Evolutionary conservation across 2,888 invertebrate genomes (phyloP).

Genomic region (Acronicta psi): DNA sequence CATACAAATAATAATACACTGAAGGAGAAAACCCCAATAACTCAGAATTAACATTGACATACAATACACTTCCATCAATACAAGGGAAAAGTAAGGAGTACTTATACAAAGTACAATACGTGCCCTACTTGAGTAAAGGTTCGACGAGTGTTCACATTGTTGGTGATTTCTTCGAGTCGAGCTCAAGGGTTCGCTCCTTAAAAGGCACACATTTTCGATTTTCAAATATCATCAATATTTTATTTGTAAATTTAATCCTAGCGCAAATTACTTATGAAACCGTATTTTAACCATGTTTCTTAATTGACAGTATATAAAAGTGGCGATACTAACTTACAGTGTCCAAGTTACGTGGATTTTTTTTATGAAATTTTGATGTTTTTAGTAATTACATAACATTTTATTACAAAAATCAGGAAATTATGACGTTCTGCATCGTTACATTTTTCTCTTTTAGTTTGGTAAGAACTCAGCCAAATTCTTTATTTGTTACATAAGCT

Average conservation of each 20-base stretch:
- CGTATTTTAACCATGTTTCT: slow-evolving; percentile 5
- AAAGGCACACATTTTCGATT: slow-evolving; percentile 47
- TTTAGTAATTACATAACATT: neutral
- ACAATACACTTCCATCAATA: slow-evolving; percentile 57
- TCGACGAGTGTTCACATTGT: slow-evolving; percentile 62
- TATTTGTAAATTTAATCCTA: slow-evolving; percentile 12
- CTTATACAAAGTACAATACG: slow-evolving; percentile 63
- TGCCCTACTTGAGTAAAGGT: slow-evolving; percentile 62
- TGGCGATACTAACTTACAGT: slow-evolving; percentile 10
- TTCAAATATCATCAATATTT: slow-evolving; percentile 30
- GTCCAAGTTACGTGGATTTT: neutral
- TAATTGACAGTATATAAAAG: slow-evolving; percentile 6
- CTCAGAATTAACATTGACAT: slow-evolving; percentile 58
- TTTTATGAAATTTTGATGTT: neutral
- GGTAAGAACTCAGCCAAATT: neutral
- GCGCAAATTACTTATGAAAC: too few relatives aligned
- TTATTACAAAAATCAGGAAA: neutral
- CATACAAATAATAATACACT: slow-evolving; percentile 31
- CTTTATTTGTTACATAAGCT: neutral
- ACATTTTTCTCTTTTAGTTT: slow-evolving; percentile 13
- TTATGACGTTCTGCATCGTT: slow-evolving; percentile 21
- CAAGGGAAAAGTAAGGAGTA: slow-evolving; percentile 59
- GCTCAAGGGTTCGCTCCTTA: slow-evolving; percentile 51
- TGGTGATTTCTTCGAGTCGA: slow-evolving; percentile 56
- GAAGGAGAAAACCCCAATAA: slow-evolving; percentile 45